Conservation (phyloP, 37 sponge, comb jelly and placozoan genomes). For the Ephydatia muelleri region DNA sequence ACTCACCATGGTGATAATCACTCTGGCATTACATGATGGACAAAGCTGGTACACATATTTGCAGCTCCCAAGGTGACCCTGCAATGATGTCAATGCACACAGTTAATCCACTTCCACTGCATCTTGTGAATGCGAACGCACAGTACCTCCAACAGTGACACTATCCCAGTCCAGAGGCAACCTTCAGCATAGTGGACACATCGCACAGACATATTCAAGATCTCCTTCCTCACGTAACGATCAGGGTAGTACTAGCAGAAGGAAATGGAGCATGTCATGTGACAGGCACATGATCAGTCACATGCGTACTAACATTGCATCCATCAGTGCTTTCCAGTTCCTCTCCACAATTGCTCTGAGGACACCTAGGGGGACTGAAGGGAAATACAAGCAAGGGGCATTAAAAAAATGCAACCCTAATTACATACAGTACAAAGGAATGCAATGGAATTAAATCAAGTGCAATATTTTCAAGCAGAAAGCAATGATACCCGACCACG, state of each 20-base stretch:
- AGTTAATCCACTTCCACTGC: too few relatives aligned
- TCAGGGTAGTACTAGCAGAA: slow-evolving; percentile 37
- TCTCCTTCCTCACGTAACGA: slow-evolving; percentile 29
- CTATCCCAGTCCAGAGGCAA: slow-evolving; percentile 25
- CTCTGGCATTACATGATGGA: background rate
- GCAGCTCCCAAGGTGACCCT: background rate
- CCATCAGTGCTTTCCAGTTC: slow-evolving; percentile 2
- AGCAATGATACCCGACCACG: too few relatives aligned
- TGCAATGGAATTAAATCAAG: too few relatives aligned
- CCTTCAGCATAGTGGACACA: slow-evolving; percentile 16
- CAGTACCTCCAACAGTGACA: background rate
- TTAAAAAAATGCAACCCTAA: background rate
- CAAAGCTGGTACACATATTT: background rate
- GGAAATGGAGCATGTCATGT: background rate
- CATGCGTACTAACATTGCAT: background rate
- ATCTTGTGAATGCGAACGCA: background rate
- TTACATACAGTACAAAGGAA: too few relatives aligned
- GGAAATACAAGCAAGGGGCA: background rate
- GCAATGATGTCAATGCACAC: too few relatives aligned
- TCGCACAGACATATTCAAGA: background rate
- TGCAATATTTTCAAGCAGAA: too few relatives aligned
- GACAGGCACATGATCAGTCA: background rate
- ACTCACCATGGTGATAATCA: background rate
- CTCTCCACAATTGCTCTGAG: slow-evolving; percentile 11
- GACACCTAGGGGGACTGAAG: background rate